Percentiles rank a stretch among this genome's conserved stretches.
These are phyloP conservation scores for Glareola pratincola DNA, from an alignment of 2,113 vertebrate genomes.

Conservation along the genomic window DNA sequence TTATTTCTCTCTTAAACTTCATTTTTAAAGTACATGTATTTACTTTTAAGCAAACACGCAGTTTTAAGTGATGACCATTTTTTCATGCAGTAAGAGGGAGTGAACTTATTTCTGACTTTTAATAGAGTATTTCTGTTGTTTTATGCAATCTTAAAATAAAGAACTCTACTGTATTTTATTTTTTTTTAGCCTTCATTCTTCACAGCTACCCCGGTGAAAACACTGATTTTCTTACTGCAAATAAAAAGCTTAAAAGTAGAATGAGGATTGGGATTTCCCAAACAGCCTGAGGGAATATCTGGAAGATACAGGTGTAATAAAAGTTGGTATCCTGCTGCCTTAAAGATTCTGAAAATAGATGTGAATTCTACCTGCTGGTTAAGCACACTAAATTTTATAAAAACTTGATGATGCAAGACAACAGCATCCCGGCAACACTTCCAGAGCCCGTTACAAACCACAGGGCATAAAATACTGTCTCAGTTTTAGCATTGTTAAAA, in stretches of 20 bases:
- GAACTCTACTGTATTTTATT: background rate
- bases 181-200: background rate
- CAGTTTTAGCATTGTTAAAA: background rate
- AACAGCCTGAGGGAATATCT: background rate
- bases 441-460: background rate
- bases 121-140: background rate
- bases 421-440: background rate
- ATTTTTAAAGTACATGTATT: background rate
- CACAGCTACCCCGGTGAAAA: background rate
- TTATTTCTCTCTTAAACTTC: background rate
- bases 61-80: background rate
- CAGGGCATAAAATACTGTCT: background rate
- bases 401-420: background rate
- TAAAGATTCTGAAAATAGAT: background rate
- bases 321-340: background rate
- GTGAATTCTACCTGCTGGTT: background rate
- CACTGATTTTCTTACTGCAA: background rate
- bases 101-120: background rate
- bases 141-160: conserved; percentile 18
- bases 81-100: background rate
- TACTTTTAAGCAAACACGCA: background rate
- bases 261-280: background rate
- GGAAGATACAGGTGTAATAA: background rate
- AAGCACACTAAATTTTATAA: background rate
- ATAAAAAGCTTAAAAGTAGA: background rate